These are phyloP conservation scores for Colaptes auratus DNA, from an alignment of 2,113 vertebrate species.

Conservation along the genomic window DNA sequence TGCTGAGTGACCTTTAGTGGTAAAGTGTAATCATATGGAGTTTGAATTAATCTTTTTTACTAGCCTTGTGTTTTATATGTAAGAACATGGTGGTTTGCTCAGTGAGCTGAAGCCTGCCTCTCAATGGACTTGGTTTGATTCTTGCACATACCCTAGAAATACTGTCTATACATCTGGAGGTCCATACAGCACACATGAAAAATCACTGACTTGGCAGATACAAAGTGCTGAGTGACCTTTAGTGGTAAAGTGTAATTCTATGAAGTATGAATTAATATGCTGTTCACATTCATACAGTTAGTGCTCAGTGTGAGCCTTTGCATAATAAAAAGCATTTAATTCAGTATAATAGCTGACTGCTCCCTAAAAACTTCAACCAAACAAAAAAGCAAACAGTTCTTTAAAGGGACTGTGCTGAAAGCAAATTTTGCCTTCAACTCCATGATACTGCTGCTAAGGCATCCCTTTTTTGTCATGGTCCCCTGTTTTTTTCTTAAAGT, in stretches of 20 bases:
- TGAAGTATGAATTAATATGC: conserved; percentile 31
- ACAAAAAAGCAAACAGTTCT: background rate
- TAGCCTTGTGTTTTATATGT: rapidly evolving
- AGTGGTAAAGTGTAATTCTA: conserved; percentile 19
- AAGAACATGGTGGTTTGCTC: background rate
- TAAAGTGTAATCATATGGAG: conserved; percentile 17
- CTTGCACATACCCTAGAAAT: background rate
- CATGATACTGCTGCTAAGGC: background rate
- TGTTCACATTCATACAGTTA: background rate
- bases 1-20: conserved; percentile 29
- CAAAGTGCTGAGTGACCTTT: conserved; percentile 34
- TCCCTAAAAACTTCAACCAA: background rate
- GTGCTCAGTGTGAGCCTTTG: background rate
- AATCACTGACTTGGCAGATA: conserved; percentile 18
- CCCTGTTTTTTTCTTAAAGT: background rate
- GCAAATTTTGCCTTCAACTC: background rate
- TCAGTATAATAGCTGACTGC: background rate
- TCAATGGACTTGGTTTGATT: background rate
- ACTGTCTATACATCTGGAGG: background rate
- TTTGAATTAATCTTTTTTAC: conserved; percentile 18
- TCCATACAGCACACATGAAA: background rate
- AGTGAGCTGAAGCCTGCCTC: background rate
- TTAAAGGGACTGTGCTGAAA: background rate
- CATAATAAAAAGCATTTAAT: conserved; percentile 32
- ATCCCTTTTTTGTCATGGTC: background rate